Percentiles rank a stretch among this genome's conserved stretches.
Evolutionary conservation across 2,113 vertebrate species (phyloP).

Genomic region (Euleptes europaea): DNA sequence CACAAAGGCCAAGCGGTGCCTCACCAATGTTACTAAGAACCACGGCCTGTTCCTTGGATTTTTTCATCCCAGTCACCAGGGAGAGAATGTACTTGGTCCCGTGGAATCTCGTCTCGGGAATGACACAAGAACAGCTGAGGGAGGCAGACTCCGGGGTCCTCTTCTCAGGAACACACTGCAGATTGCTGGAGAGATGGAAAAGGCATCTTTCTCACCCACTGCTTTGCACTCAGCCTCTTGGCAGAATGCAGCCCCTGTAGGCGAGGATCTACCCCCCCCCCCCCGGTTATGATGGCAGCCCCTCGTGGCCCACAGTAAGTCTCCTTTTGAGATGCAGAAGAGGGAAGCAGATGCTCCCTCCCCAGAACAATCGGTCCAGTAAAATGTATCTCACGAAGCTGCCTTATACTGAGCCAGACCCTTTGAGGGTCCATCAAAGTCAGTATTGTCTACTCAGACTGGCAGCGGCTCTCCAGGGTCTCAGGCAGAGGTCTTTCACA

Average conservation of each 20-base stretch:
- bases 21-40: constrained; percentile 64
- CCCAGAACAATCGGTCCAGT: neutral
- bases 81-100: constrained; percentile 3
- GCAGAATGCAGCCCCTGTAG: neutral
- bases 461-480: too few relatives aligned
- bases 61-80: constrained; percentile 42
- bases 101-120: neutral
- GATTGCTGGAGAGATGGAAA: constrained; percentile 53
- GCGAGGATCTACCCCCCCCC: neutral
- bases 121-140: constrained; percentile 47
- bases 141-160: neutral
- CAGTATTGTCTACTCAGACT: too few relatives aligned
- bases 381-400: too few relatives aligned
- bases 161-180: constrained; percentile 51
- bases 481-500: too few relatives aligned
- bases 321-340: neutral
- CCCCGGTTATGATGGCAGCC: neutral
- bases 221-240: neutral
- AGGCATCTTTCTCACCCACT: neutral
- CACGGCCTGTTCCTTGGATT: constrained; percentile 28
- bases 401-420: too few relatives aligned
- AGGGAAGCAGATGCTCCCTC: too few relatives aligned
- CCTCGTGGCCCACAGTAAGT: neutral
- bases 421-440: too few relatives aligned
- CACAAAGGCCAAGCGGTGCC: constrained; percentile 16